A percentile compares a stretch with the other conserved stretches of the same genome.
phyloP scores from a whole-genome alignment of 2,888 invertebrate species.

The Xiphydria camelus region DNA sequence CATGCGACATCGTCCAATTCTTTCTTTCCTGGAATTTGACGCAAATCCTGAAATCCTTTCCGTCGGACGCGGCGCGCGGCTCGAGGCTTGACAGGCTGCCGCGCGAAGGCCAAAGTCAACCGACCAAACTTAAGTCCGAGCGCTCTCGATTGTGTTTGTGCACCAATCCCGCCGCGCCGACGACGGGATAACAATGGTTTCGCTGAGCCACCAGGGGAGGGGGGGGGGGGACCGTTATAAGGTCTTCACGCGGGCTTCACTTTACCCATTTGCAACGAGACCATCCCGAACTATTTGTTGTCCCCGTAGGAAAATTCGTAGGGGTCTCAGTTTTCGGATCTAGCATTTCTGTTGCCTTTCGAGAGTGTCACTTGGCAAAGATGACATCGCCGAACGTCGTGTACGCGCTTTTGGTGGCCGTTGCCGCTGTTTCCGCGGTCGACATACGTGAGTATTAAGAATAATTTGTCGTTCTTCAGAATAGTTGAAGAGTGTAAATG shows the following conservation, averaged over 20 bases:
- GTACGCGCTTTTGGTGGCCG: constrained; percentile 12
- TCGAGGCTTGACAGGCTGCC: constrained; percentile 5
- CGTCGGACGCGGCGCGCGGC: constrained; percentile 6
- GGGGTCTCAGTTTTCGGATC: no score
- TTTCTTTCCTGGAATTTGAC: constrained; percentile 16
- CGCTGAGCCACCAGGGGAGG: constrained; percentile 26
- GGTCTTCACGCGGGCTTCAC: constrained; percentile 35
- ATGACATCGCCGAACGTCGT: background rate
- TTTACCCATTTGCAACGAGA: constrained; percentile 42
- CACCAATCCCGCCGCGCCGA: background rate
- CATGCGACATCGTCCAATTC: constrained; percentile 7
- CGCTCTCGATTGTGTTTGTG: constrained; percentile 2
- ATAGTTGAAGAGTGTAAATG: no score
- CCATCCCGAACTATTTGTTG: constrained; percentile 34
- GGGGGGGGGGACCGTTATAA: constrained; percentile 38
- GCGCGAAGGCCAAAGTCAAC: constrained; percentile 17
- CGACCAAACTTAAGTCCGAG: constrained; percentile 1
- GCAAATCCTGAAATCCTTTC: constrained; percentile 12
- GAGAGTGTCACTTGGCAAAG: no score
- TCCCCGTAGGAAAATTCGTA: no score
- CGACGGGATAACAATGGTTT: constrained; percentile 35
- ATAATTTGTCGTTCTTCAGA: background rate
- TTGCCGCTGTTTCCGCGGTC: constrained; percentile 16
- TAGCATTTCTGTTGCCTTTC: no score
- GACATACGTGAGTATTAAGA: constrained; percentile 42